Evolutionary conservation across 2,113 vertebrate genomes (phyloP), one percentile per base, ranked within the genome.

Genomic region (Tenrec ecaudatus): DNA sequence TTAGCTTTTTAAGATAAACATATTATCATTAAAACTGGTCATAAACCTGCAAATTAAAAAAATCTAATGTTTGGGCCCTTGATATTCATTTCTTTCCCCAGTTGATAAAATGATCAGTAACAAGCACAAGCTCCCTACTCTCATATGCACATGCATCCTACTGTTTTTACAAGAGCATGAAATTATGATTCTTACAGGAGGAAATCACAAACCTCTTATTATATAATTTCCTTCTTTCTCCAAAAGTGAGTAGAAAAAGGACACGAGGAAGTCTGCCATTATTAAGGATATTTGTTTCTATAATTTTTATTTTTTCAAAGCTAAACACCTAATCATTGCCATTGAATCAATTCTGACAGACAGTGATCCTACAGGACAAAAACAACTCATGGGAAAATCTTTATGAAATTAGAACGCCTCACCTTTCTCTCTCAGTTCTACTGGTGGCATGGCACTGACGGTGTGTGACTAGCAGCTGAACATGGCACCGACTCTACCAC

Each of bases 131-230:
- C 12, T 73, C 19, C 9, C 31, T 33, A 68, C 33, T 92, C 85
- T 94, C 78, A 62, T 58, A 27, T 10, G 89, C 4, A 77, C 16
- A 31, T 31, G 6, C 36, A 80, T 85, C 85, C 62, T 86, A 66
- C 36, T 89, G 6, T 53, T 92, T 90, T 38, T 90, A 11, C 53
- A 87, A 81, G n/a, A 87, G 29, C 11, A 92, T 69, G 87, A 64
- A 66, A 77, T 93, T 92, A 82, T 64, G 89, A 84, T 80, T 92
- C 36, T 90, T 79, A 64, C 1, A 23, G 47, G 92, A 86, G 77
- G 87, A 94, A 90, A 86, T 47, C 23, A 58, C 79, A 92, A 96
- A 84, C 10, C 15, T 91, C 23, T 75, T 92, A 86, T 71, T 94
- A 91, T 87, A 66, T 91, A 2, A 89, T 77, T 93, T 91, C 57